A percentile compares a stretch with the other conserved stretches of the same genome.
These are phyloP conservation scores for Parnassius orleans DNA, from an alignment of 2,888 invertebrate genomes.

Conservation along the genomic window DNA sequence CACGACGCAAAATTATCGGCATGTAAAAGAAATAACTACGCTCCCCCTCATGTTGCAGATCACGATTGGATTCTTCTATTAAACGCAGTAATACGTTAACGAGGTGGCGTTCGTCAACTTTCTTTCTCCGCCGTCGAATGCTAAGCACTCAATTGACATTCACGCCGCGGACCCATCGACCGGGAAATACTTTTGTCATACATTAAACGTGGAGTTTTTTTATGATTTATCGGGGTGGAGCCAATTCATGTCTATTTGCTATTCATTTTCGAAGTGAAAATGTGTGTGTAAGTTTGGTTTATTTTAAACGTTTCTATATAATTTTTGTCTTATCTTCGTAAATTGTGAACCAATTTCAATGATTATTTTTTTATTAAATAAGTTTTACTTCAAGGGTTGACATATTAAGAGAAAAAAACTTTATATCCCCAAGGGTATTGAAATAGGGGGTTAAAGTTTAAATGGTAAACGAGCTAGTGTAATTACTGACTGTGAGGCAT, in stretches of 20 bases:
- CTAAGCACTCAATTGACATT: conserved; percentile 56
- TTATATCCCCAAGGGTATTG: too few species aligned
- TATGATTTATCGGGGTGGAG: conserved; percentile 31
- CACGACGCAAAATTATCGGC: not conserved
- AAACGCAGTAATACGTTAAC: conserved; percentile 58
- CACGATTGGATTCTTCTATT: conserved; percentile 25
- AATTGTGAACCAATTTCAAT: too few species aligned
- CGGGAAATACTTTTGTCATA: conserved; percentile 75
- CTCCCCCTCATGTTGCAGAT: conserved; percentile 8
- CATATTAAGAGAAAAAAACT: too few species aligned
- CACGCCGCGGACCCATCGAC: conserved; percentile 59
- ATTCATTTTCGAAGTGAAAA: conserved; percentile 12
- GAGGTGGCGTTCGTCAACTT: conserved; percentile 52
- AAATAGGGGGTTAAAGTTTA: too few species aligned
- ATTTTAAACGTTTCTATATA: too few species aligned
- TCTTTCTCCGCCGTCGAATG: conserved; percentile 38
- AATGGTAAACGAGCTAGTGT: too few species aligned
- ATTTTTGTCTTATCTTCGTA: too few species aligned
- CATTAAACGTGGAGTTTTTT: conserved; percentile 60
- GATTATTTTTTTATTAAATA: too few species aligned
- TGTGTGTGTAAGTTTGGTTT: conserved; percentile 6
- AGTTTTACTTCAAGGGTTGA: too few species aligned
- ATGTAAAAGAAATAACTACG: not conserved
- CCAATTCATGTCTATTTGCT: conserved; percentile 19
- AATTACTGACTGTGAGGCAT: too few species aligned